Base-by-base conservation (phyloP, 1,140 invertebrate genomes). In the Panagrolaimus sp. region DNA sequence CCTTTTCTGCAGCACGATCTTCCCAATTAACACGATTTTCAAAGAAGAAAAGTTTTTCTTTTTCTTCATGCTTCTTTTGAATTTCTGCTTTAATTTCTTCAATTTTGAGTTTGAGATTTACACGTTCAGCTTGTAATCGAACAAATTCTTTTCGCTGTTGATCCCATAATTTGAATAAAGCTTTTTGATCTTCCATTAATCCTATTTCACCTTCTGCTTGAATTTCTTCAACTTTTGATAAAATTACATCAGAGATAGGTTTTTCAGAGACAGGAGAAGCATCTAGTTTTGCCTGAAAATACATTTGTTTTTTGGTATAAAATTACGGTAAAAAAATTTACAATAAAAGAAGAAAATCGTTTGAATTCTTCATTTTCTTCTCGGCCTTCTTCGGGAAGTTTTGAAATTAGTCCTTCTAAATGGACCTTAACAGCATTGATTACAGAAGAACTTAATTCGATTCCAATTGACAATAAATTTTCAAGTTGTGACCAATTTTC, bases 11-110 rank as follows among this genome's bases (percentile, higher is more conserved):
- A 4, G 80, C 81, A 32, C 63, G 65, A 58, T 81, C 78, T 65
- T 83, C 78, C 74, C 75, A 80, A 12, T n/a, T 43, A n/a, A 71
- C 48, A 12, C 80, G 74, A 43, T 83, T 83, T 43, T 82, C 78
- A 65, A 82, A 82, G 74, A 82, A 82, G 63, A 69, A 64, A 24
- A 82, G 52, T 14, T 76, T 43, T 44, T 82, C 75, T 15, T 73
- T 71, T 58, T 82, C 65, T 17, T 71, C 68, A 21, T 72, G 64
- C 38, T 76, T 43, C 38, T 70, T 24, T 32, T 63, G 66, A 44
- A 67, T 43, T 55, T 75, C 71, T 17, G 73, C 55, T 52, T 67
- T 47, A 43, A 81, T 75, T 71, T 81, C 79, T 47, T 72, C 69
- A 17, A 70, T 65, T 44, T 72, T 64, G 45, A 78, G 48, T 38